These are phyloP conservation scores for Sebastes minor DNA, from an alignment of 2,797 vertebrate species.

Conservation along the genomic window DNA sequence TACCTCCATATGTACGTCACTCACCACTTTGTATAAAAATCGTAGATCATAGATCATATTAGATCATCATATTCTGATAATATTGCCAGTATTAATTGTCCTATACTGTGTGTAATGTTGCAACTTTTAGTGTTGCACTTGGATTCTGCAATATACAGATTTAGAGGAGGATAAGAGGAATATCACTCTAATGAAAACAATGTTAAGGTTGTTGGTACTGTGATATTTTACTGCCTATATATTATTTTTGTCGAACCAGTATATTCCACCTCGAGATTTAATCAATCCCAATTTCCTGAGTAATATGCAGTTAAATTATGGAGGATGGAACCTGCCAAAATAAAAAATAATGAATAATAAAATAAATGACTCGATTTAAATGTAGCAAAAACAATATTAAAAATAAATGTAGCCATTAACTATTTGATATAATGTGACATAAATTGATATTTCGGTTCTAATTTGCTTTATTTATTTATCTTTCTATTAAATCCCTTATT, in stretches of 20 bases:
- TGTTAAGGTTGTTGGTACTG: not conserved
- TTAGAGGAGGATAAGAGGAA: not conserved
- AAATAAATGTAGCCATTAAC: no score
- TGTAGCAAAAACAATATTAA: no score
- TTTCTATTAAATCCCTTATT: no score
- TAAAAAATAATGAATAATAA: no score
- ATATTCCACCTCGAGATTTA: not conserved
- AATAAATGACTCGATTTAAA: no score
- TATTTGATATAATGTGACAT: no score
- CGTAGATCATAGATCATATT: no score
- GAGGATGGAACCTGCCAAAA: no score
- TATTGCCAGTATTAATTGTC: not conserved
- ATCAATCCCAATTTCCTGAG: not conserved
- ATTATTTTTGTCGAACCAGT: not conserved
- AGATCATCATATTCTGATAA: not conserved
- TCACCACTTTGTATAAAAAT: not conserved
- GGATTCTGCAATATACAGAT: not conserved
- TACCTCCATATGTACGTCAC: not conserved
- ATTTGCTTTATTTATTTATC: no score
- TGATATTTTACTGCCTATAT: not conserved
- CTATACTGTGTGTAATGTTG: not conserved
- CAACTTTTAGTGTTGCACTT: not conserved
- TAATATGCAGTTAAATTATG: not conserved
- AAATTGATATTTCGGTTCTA: no score
- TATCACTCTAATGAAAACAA: not conserved